phyloP scores from a whole-genome alignment of 2,888 invertebrate genomes.

The Sarcophaga variegata region DNA sequence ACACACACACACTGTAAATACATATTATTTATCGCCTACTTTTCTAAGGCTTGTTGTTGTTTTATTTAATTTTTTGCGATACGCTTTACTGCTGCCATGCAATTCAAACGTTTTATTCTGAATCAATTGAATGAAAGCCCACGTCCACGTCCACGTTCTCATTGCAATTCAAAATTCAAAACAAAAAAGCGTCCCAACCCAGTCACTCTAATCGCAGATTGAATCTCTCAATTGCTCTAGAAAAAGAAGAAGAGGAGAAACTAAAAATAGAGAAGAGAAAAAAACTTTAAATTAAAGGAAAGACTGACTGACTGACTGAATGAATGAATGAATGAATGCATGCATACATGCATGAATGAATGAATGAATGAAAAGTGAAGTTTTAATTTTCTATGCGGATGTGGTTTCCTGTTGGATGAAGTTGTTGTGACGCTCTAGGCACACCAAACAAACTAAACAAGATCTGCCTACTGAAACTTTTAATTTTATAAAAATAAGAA shows the following conservation, averaged over 20 bases:
- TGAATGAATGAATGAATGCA: background rate
- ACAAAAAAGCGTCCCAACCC: slow-evolving; percentile 48
- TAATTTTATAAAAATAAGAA: background rate
- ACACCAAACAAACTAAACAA: slow-evolving; percentile 23
- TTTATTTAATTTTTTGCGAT: no score
- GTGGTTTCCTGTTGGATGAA: slow-evolving; percentile 67
- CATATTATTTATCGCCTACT: no score
- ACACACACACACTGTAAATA: no score
- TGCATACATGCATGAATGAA: slow-evolving; percentile 8
- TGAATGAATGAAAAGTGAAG: slow-evolving; percentile 31
- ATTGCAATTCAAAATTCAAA: slow-evolving; percentile 43
- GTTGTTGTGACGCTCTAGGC: background rate
- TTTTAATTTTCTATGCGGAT: slow-evolving; percentile 65
- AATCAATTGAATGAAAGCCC: no score
- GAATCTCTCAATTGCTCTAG: slow-evolving; percentile 55
- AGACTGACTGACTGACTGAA: background rate
- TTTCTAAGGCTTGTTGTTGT: no score
- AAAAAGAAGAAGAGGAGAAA: background rate
- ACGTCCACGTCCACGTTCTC: slow-evolving; percentile 16
- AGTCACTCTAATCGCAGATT: slow-evolving; percentile 39
- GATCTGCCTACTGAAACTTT: slow-evolving; percentile 45
- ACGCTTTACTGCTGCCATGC: no score
- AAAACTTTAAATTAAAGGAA: slow-evolving; percentile 21
- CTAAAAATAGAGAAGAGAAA: background rate
- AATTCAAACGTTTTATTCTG: no score